Evolutionary conservation across 2,888 invertebrate genomes (phyloP), one percentile per base, ranked within the genome.

Genomic region (Salticus scenicus): DNA sequence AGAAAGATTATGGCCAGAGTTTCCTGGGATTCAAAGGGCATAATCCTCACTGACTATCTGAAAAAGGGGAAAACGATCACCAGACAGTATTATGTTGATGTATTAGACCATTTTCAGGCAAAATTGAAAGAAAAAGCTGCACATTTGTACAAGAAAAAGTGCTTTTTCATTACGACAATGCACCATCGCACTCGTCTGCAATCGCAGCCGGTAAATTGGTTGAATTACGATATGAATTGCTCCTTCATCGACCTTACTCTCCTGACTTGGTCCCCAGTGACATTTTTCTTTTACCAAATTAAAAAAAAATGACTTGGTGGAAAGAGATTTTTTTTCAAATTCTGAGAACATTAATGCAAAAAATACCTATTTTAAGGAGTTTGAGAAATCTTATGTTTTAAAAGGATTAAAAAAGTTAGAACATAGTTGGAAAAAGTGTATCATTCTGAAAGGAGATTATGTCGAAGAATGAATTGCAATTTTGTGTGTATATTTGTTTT

Each of bases 21-120:
- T 37, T 37, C 10, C 37, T 37, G 37, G 37, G 37, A 37, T 10
- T 37, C 7, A 37, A 37, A 37, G 37, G 37, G 37, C 37, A 37
- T 37, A 37, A 37, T 37, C 17, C 33, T 85, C 20, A 72, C 78
- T 17, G 81, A 88, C 27, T 88, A 81, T 73, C 83, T 88, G 74
- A 14, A 73, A 70, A 87, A 66, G 57, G 75, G 67, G 0, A 30
- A 71, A 69, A 88, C 83, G 2, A 79, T 88, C 33, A 88, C 69
- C 20, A 71, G 79, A n/a, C 67, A 75, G 14, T 88, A 88, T 57
- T 88, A 79, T 66, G 73, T 72, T 17, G 47, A 42, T 14, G 51
- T 88, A 70, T 47, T 87, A 12, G 42, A 67, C 27, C n/a, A 57
- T 14, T 37, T 86, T 37, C n/a, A 47, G 28, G 42, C 31, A 27